Evolutionary conservation across 2,797 vertebrate genomes (phyloP).

Genomic region (Halcyon leucocephala): DNA sequence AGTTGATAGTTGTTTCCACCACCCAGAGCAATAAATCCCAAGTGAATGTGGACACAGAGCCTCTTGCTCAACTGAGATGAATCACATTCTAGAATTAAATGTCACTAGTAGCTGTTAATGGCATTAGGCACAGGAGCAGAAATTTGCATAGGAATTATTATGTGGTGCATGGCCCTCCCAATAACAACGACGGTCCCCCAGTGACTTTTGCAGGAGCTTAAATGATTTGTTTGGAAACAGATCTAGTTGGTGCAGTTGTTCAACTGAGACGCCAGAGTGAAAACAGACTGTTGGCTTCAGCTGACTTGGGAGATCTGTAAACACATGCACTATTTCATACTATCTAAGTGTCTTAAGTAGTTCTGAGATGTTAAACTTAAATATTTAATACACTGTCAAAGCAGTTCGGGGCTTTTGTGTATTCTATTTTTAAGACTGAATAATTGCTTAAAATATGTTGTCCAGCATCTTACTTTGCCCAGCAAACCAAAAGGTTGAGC

Average conservation of each 20-base stretch:
- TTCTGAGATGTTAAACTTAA: neutral
- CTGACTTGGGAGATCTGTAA: constrained; percentile 25
- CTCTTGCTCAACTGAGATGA: constrained; percentile 46
- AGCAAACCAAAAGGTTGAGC: neutral
- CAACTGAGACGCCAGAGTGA: constrained; percentile 34
- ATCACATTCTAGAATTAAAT: constrained; percentile 46
- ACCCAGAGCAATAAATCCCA: constrained; percentile 10
- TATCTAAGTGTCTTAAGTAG: constrained; percentile 10
- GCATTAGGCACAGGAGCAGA: constrained; percentile 49
- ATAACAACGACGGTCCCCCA: constrained; percentile 51
- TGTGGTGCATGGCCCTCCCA: constrained; percentile 29
- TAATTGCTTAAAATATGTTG: neutral
- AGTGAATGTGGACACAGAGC: neutral
- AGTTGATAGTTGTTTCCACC: neutral
- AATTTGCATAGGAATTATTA: constrained; percentile 73
- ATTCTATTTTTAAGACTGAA: neutral
- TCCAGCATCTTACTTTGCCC: neutral
- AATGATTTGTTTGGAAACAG: constrained; percentile 64
- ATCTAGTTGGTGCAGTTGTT: constrained; percentile 29
- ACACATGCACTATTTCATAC: neutral
- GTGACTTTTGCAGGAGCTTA: constrained; percentile 51
- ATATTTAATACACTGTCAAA: neutral
- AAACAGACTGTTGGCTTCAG: constrained; percentile 10
- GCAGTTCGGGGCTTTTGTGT: neutral
- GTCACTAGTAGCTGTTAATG: constrained; percentile 49